These are phyloP conservation scores for Ophion obscuratus DNA, from an alignment of 2,888 invertebrate species.

Conservation along the genomic window DNA sequence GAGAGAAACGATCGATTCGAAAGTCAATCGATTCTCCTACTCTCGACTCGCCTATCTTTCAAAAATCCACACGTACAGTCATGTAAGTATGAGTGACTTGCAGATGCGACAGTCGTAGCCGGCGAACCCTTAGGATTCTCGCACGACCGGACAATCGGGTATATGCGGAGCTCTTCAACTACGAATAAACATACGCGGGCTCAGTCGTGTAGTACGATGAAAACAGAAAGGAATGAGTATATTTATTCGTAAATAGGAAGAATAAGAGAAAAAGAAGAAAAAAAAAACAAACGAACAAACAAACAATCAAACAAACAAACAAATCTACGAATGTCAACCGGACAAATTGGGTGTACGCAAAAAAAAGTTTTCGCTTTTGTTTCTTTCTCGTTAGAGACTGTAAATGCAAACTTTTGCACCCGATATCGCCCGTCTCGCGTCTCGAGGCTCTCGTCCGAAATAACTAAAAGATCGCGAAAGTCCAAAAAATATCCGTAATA, in stretches of 20 bases:
- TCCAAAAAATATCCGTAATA: constrained; percentile 48
- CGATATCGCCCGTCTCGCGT: constrained; percentile 58
- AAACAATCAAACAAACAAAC: constrained; percentile 65
- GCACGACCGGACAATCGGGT: constrained; percentile 36
- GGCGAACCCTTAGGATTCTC: constrained; percentile 40
- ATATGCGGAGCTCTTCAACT: constrained; percentile 10
- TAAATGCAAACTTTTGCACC: constrained; percentile 59
- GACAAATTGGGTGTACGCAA: constrained; percentile 46
- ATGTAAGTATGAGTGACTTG: background rate
- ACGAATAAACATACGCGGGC: background rate
- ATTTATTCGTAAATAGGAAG: constrained; percentile 6
- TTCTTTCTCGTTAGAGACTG: constrained; percentile 21
- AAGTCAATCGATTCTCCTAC: constrained; percentile 41
- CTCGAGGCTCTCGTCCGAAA: constrained; percentile 55
- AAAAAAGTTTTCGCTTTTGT: constrained; percentile 44
- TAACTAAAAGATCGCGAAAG: constrained; percentile 46
- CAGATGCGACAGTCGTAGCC: background rate
- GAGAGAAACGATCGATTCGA: constrained; percentile 53
- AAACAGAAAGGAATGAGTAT: background rate
- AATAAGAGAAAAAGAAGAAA: constrained; percentile 34
- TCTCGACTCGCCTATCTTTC: background rate
- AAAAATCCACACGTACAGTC: background rate
- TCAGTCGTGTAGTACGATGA: constrained; percentile 22
- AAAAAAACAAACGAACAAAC: constrained; percentile 41
- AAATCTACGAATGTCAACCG: constrained; percentile 46